Base-by-base conservation (phyloP, 2,113 vertebrate genomes). In the Lagenorhynchus albirostris region DNA sequence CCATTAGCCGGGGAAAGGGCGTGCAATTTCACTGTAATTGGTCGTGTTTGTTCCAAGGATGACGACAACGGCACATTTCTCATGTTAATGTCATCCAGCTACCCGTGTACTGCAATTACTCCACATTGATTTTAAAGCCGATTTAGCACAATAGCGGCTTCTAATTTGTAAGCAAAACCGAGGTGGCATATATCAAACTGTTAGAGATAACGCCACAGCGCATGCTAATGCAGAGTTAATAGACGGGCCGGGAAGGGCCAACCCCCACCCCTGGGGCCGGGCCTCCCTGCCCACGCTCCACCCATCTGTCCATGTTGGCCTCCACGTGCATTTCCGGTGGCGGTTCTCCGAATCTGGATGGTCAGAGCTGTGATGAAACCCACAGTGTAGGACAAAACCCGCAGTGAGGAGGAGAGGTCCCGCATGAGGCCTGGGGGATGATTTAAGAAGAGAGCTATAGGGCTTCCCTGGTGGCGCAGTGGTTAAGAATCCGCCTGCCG, bases 91-190 rank as follows among this genome's bases (percentile, higher is more conserved):
- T 92, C 94, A 63, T 96, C 97, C 97, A 96, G 94, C 94, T 94
- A 96, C 62, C 83, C 95, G 1, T 94, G 95, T 68, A 81, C 88
- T 70, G 85, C 98, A 98, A 98, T 98, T 98, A 98, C 94, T 98
- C 95, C 33, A 26, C 97, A 98, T 96, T 44, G 98, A 98, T 98
- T 98, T 98, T 97, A 98, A 98, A 47, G 65, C 96, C 97, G 89
- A 91, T 97, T 95, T 98, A 96, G 95, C 62, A 95, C 94, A 98
- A 95, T 53, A 98, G 98, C 18, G 0, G 93, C 97, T 98, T 98
- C 98, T 98, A 98, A 98, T 98, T 97, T 98, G 98, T 98, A 98
- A 98, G 98, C 97, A 97, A 98, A 98, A 98, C 82, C 88, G 18
- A 44, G 76, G 80, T 50, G 47, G 95, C 58, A 97, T 98, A 98